phyloP scores from a whole-genome alignment of 2,888 invertebrate genomes.

The Tortricodes alternella region DNA sequence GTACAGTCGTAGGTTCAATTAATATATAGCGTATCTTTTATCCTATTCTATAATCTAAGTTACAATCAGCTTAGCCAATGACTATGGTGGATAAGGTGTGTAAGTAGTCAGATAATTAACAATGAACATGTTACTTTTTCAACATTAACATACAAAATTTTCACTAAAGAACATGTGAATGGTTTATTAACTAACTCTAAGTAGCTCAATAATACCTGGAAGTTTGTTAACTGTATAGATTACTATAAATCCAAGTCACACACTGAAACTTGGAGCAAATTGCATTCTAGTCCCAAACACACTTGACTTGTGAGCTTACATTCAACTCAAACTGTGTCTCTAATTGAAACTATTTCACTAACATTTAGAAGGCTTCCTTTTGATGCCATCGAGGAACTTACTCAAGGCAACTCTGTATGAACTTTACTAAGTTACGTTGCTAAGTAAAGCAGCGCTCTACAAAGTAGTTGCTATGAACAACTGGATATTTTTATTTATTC shows the following conservation, averaged over 20 bases:
- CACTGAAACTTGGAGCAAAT: slow-evolving; percentile 19
- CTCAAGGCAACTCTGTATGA: slow-evolving; percentile 28
- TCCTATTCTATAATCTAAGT: too few species aligned
- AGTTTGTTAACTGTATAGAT: not conserved
- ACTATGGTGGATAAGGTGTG: too few species aligned
- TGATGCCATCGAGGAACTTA: slow-evolving; percentile 34
- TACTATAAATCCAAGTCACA: slow-evolving; percentile 14
- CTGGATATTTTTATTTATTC: too few species aligned
- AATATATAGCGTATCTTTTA: too few species aligned
- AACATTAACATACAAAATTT: too few species aligned
- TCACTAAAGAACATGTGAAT: too few species aligned
- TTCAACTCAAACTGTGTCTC: slow-evolving; percentile 41
- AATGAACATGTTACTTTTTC: too few species aligned
- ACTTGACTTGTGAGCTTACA: slow-evolving; percentile 38
- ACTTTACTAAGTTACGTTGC: slow-evolving; percentile 26
- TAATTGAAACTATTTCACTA: slow-evolving; percentile 58
- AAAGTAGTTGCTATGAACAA: not conserved
- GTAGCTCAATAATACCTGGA: not conserved
- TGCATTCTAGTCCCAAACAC: slow-evolving; percentile 30
- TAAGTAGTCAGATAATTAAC: too few species aligned
- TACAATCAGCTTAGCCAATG: too few species aligned
- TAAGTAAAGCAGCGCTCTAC: not conserved
- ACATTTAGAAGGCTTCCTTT: slow-evolving; percentile 48
- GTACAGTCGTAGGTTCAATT: too few species aligned
- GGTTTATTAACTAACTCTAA: too few species aligned